A percentile compares a stretch with the other conserved stretches of the same genome.
Evolutionary conservation across 64 coral and sea anemone genomes (phyloP).

Genomic region (Pocillopora verrucosa): DNA sequence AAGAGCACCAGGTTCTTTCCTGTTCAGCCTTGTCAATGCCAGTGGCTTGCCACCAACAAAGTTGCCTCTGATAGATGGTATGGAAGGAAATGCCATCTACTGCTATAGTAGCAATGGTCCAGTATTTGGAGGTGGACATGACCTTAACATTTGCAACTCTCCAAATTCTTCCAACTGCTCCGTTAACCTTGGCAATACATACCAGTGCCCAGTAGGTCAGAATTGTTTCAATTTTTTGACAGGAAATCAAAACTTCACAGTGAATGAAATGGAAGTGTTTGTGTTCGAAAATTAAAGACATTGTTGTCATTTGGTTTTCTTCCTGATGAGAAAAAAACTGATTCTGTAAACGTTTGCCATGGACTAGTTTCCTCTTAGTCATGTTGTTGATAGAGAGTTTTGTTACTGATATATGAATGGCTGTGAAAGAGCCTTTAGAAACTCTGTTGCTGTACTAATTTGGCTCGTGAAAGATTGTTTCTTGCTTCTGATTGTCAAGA

Average conservation of each 20-base stretch:
- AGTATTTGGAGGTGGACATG: conserved; percentile 21
- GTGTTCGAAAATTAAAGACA: not conserved
- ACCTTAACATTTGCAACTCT: conserved; percentile 1
- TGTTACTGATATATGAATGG: too few species aligned
- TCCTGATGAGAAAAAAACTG: too few species aligned
- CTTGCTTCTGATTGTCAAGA: too few species aligned
- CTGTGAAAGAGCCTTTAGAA: too few species aligned
- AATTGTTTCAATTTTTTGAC: not conserved
- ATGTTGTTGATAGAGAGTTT: too few species aligned
- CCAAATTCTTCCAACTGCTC: conserved; percentile 11
- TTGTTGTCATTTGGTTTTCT: too few species aligned
- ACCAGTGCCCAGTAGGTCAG: conserved; percentile 30
- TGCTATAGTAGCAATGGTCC: conserved; percentile 11
- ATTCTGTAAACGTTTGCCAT: too few species aligned
- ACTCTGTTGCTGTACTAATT: too few species aligned
- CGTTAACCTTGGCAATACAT: conserved; percentile 6
- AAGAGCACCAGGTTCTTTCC: conserved; percentile 9
- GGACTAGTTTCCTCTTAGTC: too few species aligned
- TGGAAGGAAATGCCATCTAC: conserved; percentile 36
- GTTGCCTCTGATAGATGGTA: not conserved
- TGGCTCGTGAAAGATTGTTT: too few species aligned
- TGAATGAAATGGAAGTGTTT: conserved; percentile 45
- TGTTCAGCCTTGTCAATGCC: conserved; percentile 37
- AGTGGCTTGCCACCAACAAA: conserved; percentile 27
- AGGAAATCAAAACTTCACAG: conserved; percentile 26